Evolutionary conservation across 2,113 vertebrate species (phyloP).

Genomic region (Myxocyprinus asiaticus): DNA sequence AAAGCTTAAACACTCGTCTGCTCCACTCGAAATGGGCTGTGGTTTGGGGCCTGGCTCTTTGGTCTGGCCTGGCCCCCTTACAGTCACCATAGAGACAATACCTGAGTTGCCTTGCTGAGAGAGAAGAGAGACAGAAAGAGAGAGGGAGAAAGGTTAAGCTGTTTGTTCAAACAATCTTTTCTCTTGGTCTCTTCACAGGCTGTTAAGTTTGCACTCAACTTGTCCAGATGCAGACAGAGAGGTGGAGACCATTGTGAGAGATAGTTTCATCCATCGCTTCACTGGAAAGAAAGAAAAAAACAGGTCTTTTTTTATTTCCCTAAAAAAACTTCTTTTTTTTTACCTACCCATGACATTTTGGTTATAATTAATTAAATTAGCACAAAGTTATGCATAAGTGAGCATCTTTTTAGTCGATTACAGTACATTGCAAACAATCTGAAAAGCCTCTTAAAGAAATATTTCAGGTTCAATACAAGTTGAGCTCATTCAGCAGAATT

Average conservation of each 20-base stretch:
- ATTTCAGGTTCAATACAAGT: too few species aligned
- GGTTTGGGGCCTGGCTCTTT: conserved; percentile 55
- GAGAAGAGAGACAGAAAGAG: conserved; percentile 16
- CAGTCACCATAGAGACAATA: conserved; percentile 55
- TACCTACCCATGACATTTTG: not conserved
- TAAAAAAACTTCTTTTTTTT: too few species aligned
- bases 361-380: conserved; percentile 54
- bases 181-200: conserved; percentile 44
- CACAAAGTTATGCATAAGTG: conserved; percentile 42
- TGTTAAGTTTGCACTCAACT: conserved; percentile 54
- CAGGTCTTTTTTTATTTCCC: too few species aligned
- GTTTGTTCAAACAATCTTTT: conserved; percentile 25
- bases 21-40: conserved; percentile 66
- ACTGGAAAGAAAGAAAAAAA: not conserved
- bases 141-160: not conserved
- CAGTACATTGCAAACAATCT: too few species aligned
- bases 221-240: conserved; percentile 33
- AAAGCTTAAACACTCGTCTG: conserved; percentile 64
- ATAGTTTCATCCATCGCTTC: not conserved
- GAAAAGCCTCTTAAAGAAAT: too few species aligned
- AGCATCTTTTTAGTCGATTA: too few species aligned
- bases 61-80: conserved; percentile 60
- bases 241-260: conserved; percentile 47
- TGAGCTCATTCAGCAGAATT: too few species aligned
- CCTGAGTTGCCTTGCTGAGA: conserved; percentile 46